phyloP scores from a whole-genome alignment of 1,140 invertebrate species.

The Zaprionus davidi region DNA sequence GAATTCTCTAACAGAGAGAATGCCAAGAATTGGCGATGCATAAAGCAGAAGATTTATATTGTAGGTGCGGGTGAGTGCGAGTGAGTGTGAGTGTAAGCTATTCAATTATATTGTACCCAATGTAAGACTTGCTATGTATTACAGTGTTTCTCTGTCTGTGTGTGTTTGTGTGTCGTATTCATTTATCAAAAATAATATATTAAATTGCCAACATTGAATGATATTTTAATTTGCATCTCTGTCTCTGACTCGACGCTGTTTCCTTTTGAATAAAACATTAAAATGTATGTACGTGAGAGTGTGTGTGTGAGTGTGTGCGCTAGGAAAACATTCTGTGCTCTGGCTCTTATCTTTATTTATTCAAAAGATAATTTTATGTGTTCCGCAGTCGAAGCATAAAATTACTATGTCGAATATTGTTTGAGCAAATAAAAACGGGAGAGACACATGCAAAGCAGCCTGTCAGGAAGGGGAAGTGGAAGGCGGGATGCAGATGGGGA shows the following conservation, averaged over 20 bases:
- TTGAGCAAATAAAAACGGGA: conserved; percentile 81
- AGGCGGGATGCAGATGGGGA: not conserved
- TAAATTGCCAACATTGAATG: conserved; percentile 83
- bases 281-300: conserved; percentile 55
- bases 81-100: conserved; percentile 26
- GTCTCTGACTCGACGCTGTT: conserved; percentile 67
- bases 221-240: conserved; percentile 83
- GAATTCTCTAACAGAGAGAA: conserved; percentile 23
- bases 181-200: conserved; percentile 83
- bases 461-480: not conserved
- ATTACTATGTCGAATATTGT: conserved; percentile 83
- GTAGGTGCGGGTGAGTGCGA: conserved; percentile 16
- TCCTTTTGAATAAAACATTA: conserved; percentile 83
- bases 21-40: conserved; percentile 46
- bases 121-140: conserved; percentile 36
- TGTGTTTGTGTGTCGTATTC: conserved; percentile 58
- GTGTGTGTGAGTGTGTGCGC: conserved; percentile 32
- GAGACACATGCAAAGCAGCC: conserved; percentile 75
- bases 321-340: conserved; percentile 53
- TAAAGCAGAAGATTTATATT: conserved; percentile 54
- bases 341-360: conserved; percentile 82
- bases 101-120: conserved; percentile 48
- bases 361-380: conserved; percentile 83
- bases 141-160: conserved; percentile 16
- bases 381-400: conserved; percentile 83